A percentile compares a stretch with the other conserved stretches of the same genome.
These are phyloP conservation scores for Lycaon pictus DNA, from an alignment of 2,113 vertebrate species.

Conservation along the genomic window DNA sequence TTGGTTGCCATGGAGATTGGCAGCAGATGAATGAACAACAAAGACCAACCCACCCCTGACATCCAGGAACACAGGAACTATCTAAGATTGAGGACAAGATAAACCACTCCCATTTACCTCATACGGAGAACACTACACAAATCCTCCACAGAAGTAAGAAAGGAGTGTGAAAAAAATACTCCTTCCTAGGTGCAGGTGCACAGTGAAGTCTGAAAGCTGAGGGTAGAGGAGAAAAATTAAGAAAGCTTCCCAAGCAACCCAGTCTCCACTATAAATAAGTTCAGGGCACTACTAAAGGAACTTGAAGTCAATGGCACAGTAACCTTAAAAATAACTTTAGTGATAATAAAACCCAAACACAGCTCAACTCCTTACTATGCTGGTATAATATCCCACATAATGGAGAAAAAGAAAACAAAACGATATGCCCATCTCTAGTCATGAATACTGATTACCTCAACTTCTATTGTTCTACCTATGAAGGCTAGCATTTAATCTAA, in stretches of 20 bases:
- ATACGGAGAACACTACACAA: background rate
- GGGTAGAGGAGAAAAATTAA: background rate
- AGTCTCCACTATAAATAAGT: too few species aligned
- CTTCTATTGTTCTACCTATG: background rate
- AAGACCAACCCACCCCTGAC: background rate
- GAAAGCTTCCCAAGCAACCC: background rate
- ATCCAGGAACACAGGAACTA: background rate
- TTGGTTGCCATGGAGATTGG: background rate
- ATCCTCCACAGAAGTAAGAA: background rate
- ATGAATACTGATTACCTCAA: background rate
- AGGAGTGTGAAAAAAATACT: background rate
- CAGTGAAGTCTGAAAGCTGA: background rate
- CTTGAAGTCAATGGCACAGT: background rate
- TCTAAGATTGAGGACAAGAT: background rate
- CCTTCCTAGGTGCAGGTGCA: fast-evolving
- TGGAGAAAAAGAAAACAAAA: background rate
- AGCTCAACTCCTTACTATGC: background rate
- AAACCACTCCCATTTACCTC: background rate
- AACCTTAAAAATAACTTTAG: background rate
- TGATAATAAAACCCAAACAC: background rate
- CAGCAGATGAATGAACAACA: background rate
- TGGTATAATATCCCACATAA: background rate
- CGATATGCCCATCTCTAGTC: background rate
- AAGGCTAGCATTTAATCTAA: background rate
- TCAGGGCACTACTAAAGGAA: background rate